Conservation (phyloP, 2,888 invertebrate genomes). For the Mongoloraphidia duomilia region DNA sequence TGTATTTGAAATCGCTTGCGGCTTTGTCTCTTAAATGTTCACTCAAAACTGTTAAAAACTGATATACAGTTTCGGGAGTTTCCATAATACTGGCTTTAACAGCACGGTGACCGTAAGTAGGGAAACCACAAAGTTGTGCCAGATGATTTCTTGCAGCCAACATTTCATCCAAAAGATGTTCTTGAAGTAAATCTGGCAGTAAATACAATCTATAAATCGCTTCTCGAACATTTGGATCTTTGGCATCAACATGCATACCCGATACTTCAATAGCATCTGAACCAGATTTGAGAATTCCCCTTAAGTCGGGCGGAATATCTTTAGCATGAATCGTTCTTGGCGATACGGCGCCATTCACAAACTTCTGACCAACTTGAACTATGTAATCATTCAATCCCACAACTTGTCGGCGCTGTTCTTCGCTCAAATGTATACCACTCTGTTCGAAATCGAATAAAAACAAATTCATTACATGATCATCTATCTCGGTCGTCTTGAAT, state of each 20-base stretch:
- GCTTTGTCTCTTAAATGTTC: constrained; percentile 55
- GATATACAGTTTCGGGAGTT: constrained; percentile 58
- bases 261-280: constrained; percentile 42
- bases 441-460: constrained; percentile 97
- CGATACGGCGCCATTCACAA: constrained; percentile 59
- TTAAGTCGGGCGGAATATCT: too few relatives aligned
- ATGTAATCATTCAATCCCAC: constrained; percentile 79
- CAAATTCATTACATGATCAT: constrained; percentile 72
- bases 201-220: constrained; percentile 77
- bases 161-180: constrained; percentile 54
- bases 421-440: constrained; percentile 86
- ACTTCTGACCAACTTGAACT: constrained; percentile 67
- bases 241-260: constrained; percentile 72
- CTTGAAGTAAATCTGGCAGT: constrained; percentile 63
- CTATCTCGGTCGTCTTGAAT: constrained; percentile 49
- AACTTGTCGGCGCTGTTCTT: constrained; percentile 51
- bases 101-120: constrained; percentile 77
- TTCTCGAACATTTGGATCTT: constrained; percentile 66
- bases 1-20: constrained; percentile 54
- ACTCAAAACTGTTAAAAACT: constrained; percentile 66
- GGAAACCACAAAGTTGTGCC: constrained; percentile 79
- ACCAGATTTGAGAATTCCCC: too few relatives aligned
- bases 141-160: constrained; percentile 62
- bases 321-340: constrained; percentile 44
- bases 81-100: constrained; percentile 78